These are phyloP conservation scores for Leptinotarsa tumamoca DNA, from an alignment of 2,888 invertebrate species.

Conservation along the genomic window DNA sequence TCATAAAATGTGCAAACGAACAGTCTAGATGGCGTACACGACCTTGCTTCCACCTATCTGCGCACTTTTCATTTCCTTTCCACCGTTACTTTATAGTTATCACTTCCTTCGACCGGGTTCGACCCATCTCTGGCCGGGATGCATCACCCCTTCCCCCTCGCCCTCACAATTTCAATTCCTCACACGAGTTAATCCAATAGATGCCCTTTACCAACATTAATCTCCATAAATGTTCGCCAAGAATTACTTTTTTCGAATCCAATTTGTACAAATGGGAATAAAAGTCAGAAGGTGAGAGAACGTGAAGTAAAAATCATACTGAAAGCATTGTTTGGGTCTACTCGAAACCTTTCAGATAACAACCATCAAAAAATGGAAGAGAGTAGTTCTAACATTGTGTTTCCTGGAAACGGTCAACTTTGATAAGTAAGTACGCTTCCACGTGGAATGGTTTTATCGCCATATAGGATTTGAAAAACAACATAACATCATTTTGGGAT, in stretches of 20 bases:
- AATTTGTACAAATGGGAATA: slow-evolving; percentile 20
- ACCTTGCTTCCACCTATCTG: slow-evolving; percentile 63
- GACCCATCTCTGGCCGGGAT: slow-evolving; percentile 47
- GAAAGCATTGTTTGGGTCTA: neutral
- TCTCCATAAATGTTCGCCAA: slow-evolving; percentile 41
- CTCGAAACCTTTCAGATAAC: neutral
- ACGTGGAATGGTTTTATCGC: no score
- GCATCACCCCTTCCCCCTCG: slow-evolving; percentile 34
- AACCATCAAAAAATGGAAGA: neutral
- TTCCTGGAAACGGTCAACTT: no score
- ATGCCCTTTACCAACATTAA: slow-evolving; percentile 38
- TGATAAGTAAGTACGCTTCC: no score
- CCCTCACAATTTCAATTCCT: slow-evolving; percentile 45
- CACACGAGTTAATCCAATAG: slow-evolving; percentile 48
- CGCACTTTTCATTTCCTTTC: slow-evolving; percentile 65
- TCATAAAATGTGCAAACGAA: slow-evolving; percentile 59
- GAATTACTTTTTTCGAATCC: slow-evolving; percentile 31
- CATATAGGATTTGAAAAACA: no score
- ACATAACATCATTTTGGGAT: no score
- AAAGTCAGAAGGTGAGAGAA: neutral
- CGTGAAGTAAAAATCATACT: neutral
- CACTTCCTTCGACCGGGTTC: slow-evolving; percentile 58
- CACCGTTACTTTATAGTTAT: slow-evolving; percentile 65
- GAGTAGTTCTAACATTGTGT: no score
- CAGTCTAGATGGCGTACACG: slow-evolving; percentile 64